Conservation (phyloP, 2,888 invertebrate genomes). For the Nasonia oneida region DNA sequence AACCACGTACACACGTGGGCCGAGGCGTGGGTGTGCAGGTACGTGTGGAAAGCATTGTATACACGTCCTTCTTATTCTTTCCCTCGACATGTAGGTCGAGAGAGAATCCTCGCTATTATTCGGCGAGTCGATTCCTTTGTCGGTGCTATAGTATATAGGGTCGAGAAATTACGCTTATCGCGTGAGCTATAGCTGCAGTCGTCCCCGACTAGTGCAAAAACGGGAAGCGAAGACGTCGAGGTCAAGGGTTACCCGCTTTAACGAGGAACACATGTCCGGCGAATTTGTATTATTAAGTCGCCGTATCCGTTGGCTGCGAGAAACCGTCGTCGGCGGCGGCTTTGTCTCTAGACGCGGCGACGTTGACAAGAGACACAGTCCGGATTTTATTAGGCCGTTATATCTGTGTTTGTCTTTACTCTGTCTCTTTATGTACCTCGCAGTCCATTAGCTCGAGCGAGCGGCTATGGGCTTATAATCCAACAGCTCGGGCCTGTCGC, state of each 20-base stretch:
- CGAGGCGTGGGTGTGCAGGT: not conserved
- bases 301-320: too few species aligned
- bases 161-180: slow-evolving; percentile 5
- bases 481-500: not conserved
- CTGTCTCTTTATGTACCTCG: not conserved
- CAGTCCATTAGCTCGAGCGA: slow-evolving; percentile 32
- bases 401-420: slow-evolving; percentile 64
- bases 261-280: slow-evolving; percentile 22
- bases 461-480: slow-evolving; percentile 25
- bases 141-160: not conserved
- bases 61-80: slow-evolving; percentile 17
- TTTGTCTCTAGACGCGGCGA: slow-evolving; percentile 22
- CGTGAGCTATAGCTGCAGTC: not conserved
- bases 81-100: slow-evolving; percentile 54
- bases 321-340: not conserved
- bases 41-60: slow-evolving; percentile 17
- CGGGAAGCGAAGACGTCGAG: not conserved
- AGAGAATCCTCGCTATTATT: slow-evolving; percentile 58
- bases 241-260: slow-evolving; percentile 48
- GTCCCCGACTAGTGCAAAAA: too few species aligned
- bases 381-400: slow-evolving; percentile 71
- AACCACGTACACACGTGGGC: too few species aligned
- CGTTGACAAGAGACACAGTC: slow-evolving; percentile 10
- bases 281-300: slow-evolving; percentile 55
- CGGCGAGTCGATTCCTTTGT: slow-evolving; percentile 50